These are phyloP conservation scores for Drosophila cardini DNA, from an alignment of 1,140 invertebrate genomes.

Conservation along the genomic window DNA sequence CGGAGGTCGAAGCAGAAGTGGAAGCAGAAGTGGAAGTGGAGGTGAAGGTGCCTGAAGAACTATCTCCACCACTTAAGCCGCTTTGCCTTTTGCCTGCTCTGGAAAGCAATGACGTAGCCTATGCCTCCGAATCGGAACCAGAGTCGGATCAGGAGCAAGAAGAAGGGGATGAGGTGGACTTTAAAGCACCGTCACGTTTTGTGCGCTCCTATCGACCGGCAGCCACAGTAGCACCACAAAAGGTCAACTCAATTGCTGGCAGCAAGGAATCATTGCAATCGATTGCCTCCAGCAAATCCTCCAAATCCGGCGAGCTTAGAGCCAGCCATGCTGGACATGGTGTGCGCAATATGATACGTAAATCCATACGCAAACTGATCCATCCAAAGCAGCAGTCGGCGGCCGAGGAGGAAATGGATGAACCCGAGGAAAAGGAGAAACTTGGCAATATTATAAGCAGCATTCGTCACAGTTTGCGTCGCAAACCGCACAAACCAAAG, in stretches of 20 bases:
- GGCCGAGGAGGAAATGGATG: conserved; percentile 1
- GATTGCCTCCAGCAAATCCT: conserved; percentile 39
- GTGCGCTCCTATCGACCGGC: conserved; percentile 72
- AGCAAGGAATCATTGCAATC: conserved; percentile 78
- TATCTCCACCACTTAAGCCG: too few relatives aligned
- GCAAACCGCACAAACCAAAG: conserved; percentile 61
- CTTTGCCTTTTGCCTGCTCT: background rate
- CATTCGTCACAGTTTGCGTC: conserved; percentile 76
- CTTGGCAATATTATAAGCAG: conserved; percentile 50
- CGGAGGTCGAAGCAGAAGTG: background rate
- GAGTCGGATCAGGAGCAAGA: conserved; percentile 26
- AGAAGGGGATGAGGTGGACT: conserved; percentile 51
- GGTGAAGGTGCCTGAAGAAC: too few relatives aligned
- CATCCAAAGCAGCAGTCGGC: conserved; percentile 50
- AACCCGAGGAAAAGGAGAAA: conserved; percentile 21
- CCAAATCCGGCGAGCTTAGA: conserved; percentile 46
- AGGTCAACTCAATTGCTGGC: conserved; percentile 28
- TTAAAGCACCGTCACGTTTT: conserved; percentile 76
- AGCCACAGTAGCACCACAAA: conserved; percentile 14
- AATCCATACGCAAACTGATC: conserved; percentile 77
- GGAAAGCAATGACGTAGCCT: conserved; percentile 66
- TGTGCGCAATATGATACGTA: conserved; percentile 72
- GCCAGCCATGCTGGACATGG: conserved; percentile 29
- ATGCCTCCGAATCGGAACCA: conserved; percentile 72
- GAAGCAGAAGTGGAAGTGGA: too few relatives aligned